Conservation (phyloP, 1,140 invertebrate genomes). For the Ectropis grisescens region DNA sequence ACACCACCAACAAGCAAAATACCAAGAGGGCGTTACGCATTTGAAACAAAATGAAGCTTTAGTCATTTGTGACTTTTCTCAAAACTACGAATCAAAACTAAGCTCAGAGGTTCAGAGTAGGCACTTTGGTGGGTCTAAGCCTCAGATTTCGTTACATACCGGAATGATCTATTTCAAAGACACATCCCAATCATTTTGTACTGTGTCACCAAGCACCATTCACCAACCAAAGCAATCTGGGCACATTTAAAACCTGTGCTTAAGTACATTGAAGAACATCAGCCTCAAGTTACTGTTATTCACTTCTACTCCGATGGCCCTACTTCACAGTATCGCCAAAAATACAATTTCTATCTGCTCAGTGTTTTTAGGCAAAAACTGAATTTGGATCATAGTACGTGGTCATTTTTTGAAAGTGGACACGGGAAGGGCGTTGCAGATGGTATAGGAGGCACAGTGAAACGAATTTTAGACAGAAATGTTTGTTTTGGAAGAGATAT, state of each 20-base stretch:
- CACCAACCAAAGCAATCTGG: constrained; percentile 17
- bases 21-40: constrained; percentile 7
- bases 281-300: constrained; percentile 2
- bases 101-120: constrained; percentile 7
- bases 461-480: constrained; percentile 5
- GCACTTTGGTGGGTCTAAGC: constrained; percentile 16
- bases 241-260: constrained; percentile 12
- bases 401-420: constrained; percentile 10
- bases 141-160: constrained; percentile 10
- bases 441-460: constrained; percentile 9
- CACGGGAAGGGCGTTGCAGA: constrained; percentile 13
- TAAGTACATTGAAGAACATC: constrained; percentile 3
- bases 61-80: constrained; percentile 11
- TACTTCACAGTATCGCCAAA: constrained; percentile 12
- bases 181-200: constrained; percentile 11
- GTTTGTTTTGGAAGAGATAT: constrained; percentile 8
- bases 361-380: background rate
- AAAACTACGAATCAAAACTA: constrained; percentile 13
- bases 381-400: background rate
- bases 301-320: constrained; percentile 14
- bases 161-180: constrained; percentile 9
- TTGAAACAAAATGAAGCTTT: constrained; percentile 9
- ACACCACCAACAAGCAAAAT: constrained; percentile 11
- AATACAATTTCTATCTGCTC: constrained; percentile 5
- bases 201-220: constrained; percentile 8